Base-by-base conservation (phyloP, 2,113 vertebrate species). In the Ailurus styani region DNA sequence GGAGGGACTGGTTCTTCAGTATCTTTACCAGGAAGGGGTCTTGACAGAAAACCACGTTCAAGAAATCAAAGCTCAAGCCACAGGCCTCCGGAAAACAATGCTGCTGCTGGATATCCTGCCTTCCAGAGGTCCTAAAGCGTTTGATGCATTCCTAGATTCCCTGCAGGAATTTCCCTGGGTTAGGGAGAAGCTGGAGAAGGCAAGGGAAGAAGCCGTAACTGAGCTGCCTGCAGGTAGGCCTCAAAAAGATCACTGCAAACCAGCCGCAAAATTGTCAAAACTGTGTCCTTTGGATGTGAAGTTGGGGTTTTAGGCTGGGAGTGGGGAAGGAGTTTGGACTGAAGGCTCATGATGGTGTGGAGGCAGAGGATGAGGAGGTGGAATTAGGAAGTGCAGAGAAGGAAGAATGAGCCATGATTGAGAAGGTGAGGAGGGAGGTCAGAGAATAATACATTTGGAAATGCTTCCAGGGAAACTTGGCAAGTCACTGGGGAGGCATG, bases 131-230 rank as follows among this genome's bases (percentile, higher is more conserved):
- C 99, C 99, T 7, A 98, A 97, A 45, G 99, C 99, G 6, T 99
- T 99, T 88, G 87, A 96, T 21, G 68, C 50, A 0, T 99, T 99
- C 97, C 97, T 99, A 52, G 98, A 98, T 64, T 99, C 99, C 20
- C 98, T 99, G 75, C 98, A 99, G 87, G 99, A 99, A 62, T 99
- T 99, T 91, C 98, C 99, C 0, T 99, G 99, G 99, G 98, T 99
- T 45, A 98, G 98, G 96, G 99, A 99, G 15, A 98, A 98, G 34
- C 97, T 99, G 97, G 97, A 98, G 96, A 97, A 97, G 77, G 98
- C 98, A 20, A 98, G 99, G 64, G 97, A 98, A 88, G 98, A 99
- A 97, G 93, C 97, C 18, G 7, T 87, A 25, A 47, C 66, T 13
- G 93, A 98, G 55, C 96, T 91, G 55, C 97, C 98, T 97, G 27